Evolutionary conservation across 2,797 vertebrate species (phyloP), one percentile per base, ranked within the genome.

Genomic region (Danionella dracula): DNA sequence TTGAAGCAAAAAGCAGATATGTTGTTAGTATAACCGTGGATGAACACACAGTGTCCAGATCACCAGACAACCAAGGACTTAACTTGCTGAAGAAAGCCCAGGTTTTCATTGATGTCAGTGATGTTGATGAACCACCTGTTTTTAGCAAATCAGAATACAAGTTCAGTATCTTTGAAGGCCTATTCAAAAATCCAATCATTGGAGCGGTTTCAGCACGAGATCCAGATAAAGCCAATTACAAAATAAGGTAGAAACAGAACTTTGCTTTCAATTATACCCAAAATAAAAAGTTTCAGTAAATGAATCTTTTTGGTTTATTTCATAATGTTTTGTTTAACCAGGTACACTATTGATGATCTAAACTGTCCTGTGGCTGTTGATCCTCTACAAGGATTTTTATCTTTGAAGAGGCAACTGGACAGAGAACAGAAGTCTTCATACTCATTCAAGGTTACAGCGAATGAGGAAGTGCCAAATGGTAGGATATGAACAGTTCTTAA

Each of bases 121-220:
- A 98, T 0, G 91, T 98, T 1, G 93, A 98, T 0, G 96, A 99
- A 80, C 91, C 94, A 0, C 96, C 96, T 0, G 76, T 87, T 41
- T 98, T 98, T 83, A 72, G 62, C 4, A 48, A 80, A 8, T 10
- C 53, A 1, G 81, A 71, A 0, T 98, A 98, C 61, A 83, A 68
- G 8, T 96, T 96, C 66, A 83, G 20, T 1, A 84, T 95, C n/a
- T 1, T 0, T 4, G 96, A 99, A 55, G 93, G 93, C 2, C 37
- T 16, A 0, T 37, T 21, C 7, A 69, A 76, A 12, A 82, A n/a
- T 58, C 83, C 82, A 51, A 35, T 62, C 0, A 78, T 96, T 0
- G 95, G 92, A 8, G 76, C 20, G 0, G 83, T 97, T 61, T 62
- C 37, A 11, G 96, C 96, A 49, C 78, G 1, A 0, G 96, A 99